These are phyloP conservation scores for Lordiphosa collinella DNA, from an alignment of 1,140 invertebrate genomes.

Conservation along the genomic window DNA sequence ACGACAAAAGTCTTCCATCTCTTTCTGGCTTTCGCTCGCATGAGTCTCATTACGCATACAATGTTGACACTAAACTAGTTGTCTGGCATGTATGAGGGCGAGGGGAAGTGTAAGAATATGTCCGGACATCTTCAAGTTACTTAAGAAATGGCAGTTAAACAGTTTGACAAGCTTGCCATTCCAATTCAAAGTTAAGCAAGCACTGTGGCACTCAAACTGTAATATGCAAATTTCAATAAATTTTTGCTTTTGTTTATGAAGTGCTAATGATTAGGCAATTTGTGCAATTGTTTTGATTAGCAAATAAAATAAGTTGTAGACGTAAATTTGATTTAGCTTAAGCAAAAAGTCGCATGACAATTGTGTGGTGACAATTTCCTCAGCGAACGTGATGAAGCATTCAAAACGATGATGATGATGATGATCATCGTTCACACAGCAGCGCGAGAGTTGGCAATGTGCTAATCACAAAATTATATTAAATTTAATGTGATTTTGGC, in stretches of 20 bases:
- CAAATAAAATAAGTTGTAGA: conserved; percentile 7
- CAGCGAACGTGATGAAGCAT: conserved; percentile 61
- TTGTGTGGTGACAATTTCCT: conserved; percentile 56
- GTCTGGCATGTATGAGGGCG: conserved; percentile 26
- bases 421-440: conserved; percentile 14
- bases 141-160: conserved; percentile 3
- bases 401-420: conserved; percentile 33
- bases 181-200: conserved; percentile 19
- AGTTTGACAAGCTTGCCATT: neutral
- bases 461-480: conserved; percentile 62
- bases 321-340: conserved; percentile 63
- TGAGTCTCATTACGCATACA: conserved; percentile 67
- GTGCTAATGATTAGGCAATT: conserved; percentile 53
- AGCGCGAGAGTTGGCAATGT: conserved; percentile 32
- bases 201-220: conserved; percentile 6
- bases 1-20: conserved; percentile 30
- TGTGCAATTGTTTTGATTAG: conserved; percentile 19
- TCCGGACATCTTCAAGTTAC: conserved; percentile 6
- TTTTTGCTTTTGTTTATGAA: conserved; percentile 48
- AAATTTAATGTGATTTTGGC: conserved; percentile 42
- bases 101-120: conserved; percentile 15
- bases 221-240: conserved; percentile 50
- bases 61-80: conserved; percentile 68
- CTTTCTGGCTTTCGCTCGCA: neutral
- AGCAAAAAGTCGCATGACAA: conserved; percentile 8